Evolutionary conservation across 64 coral and sea anemone species (phyloP).

Genomic region (Exaiptasia diaphana): DNA sequence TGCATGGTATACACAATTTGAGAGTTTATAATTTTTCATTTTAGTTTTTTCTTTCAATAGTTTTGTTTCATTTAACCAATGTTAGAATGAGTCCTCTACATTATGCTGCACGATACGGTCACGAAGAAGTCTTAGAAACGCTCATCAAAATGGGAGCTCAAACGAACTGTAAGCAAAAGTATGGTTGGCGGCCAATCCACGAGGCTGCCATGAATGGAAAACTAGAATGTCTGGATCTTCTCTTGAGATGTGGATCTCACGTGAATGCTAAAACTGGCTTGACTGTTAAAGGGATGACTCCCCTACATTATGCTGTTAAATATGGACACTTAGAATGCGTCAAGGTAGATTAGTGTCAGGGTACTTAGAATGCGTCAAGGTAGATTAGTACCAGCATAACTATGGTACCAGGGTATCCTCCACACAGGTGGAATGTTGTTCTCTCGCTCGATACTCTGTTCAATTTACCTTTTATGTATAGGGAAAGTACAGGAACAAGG

Average conservation of each 20-base stretch:
- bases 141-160: conserved; percentile 41
- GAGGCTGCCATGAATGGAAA: conserved; percentile 48
- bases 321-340: conserved; percentile 18
- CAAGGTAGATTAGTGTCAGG: neutral
- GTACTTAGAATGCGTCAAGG: neutral
- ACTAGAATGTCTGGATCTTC: conserved; percentile 25
- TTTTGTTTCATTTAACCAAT: too few species aligned
- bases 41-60: too few species aligned
- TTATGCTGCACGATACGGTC: conserved; percentile 53
- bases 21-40: too few species aligned
- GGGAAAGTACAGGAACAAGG: too few species aligned
- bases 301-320: conserved; percentile 43
- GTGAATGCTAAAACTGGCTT: conserved; percentile 39
- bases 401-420: too few species aligned
- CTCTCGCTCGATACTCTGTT: too few species aligned
- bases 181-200: conserved; percentile 63
- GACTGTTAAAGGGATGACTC: conserved; percentile 22
- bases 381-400: too few species aligned
- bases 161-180: conserved; percentile 28
- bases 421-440: too few species aligned
- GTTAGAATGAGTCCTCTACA: conserved; percentile 59
- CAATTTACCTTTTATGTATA: too few species aligned
- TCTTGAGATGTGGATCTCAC: conserved; percentile 35
- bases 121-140: neutral
- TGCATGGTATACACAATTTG: too few species aligned